phyloP scores from a whole-genome alignment of 2,888 invertebrate species.

The Pristionchus maxplancki region DNA sequence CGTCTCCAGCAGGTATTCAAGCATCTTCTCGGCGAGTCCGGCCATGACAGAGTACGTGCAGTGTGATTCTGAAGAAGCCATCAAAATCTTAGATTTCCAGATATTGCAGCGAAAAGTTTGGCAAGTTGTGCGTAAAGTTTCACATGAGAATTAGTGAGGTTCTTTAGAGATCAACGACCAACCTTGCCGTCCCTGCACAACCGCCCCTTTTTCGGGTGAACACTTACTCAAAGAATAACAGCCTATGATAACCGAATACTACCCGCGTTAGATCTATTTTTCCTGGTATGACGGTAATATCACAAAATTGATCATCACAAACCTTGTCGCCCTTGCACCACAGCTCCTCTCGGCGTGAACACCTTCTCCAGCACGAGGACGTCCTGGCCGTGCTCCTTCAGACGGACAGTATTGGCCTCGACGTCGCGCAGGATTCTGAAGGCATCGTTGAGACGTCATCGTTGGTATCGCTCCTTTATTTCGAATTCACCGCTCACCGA shows the following conservation, averaged over 20 bases:
- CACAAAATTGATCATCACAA: too few relatives aligned
- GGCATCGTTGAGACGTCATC: background rate
- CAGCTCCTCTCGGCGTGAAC: slow-evolving; percentile 62
- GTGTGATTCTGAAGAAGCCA: background rate
- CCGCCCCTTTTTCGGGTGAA: too few relatives aligned
- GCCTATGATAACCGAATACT: too few relatives aligned
- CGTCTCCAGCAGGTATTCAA: slow-evolving; percentile 89
- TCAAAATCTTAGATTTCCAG: too few relatives aligned
- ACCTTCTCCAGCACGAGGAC: slow-evolving; percentile 86
- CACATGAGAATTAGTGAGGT: too few relatives aligned
- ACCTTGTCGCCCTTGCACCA: slow-evolving; percentile 55
- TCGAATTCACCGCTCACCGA: slow-evolving; percentile 79
- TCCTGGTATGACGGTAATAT: too few relatives aligned
- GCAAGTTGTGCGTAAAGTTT: too few relatives aligned
- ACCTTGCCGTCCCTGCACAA: too few relatives aligned
- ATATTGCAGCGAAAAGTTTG: too few relatives aligned
- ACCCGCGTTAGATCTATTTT: too few relatives aligned
- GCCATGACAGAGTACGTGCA: slow-evolving; percentile 87
- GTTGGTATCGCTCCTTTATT: background rate
- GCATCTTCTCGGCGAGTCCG: slow-evolving; percentile 89
- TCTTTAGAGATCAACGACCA: too few relatives aligned
- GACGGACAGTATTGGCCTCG: slow-evolving; percentile 89
- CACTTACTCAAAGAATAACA: too few relatives aligned
- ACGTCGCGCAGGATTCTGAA: slow-evolving; percentile 82
- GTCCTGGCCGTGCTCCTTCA: slow-evolving; percentile 89